Evolutionary conservation across 2,113 vertebrate species (phyloP).

Genomic region (Argyrosomus japonicus): DNA sequence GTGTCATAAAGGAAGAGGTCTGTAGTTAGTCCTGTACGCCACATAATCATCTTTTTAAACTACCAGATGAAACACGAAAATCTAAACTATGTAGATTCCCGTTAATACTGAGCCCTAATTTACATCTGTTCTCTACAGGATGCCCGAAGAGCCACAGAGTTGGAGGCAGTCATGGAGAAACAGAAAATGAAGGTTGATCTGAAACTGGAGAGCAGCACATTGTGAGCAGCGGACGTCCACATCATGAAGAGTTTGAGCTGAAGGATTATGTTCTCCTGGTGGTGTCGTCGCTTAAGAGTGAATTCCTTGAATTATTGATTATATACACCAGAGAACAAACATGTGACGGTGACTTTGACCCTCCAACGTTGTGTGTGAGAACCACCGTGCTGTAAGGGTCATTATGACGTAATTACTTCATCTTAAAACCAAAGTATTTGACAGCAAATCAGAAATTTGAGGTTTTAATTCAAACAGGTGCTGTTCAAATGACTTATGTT

Average conservation of each 20-base stretch:
- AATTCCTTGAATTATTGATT: constrained; percentile 21
- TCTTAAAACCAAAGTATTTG: constrained; percentile 10
- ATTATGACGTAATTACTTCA: background rate
- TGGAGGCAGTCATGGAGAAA: constrained; percentile 91
- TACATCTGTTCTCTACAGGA: constrained; percentile 67
- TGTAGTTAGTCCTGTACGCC: background rate
- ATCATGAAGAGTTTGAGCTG: background rate
- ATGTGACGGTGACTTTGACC: background rate
- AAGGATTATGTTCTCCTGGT: background rate
- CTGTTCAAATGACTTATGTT: constrained; percentile 28
- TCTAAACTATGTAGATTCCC: too few relatives aligned
- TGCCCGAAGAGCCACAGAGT: constrained; percentile 81
- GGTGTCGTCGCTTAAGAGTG: background rate
- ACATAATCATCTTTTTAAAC: background rate
- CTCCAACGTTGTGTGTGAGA: background rate
- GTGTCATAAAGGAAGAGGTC: background rate
- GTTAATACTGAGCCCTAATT: background rate
- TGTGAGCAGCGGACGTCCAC: constrained; percentile 57
- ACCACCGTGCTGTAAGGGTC: background rate
- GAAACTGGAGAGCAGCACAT: constrained; percentile 81
- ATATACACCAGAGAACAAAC: constrained; percentile 1
- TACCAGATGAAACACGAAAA: too few relatives aligned
- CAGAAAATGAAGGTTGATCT: constrained; percentile 91
- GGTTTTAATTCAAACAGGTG: background rate
- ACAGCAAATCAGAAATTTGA: background rate